Evolutionary conservation across 2,888 invertebrate genomes (phyloP), one percentile per base, ranked within the genome.

Genomic region (Amaurobius ferox): DNA sequence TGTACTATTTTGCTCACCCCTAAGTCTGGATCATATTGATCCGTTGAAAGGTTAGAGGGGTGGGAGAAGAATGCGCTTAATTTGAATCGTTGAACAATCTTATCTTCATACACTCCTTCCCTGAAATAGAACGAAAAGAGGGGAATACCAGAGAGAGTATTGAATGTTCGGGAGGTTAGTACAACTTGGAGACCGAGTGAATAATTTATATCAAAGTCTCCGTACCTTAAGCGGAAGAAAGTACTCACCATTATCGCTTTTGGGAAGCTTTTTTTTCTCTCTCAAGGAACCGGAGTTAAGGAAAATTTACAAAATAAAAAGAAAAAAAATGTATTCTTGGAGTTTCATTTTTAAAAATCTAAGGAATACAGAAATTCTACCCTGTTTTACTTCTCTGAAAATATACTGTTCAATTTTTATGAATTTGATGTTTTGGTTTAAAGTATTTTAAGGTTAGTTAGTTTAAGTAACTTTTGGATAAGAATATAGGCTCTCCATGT

Each of bases 51-150:
- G 48, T 72, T 39, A 48, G 79, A 79, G 62, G 32, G 70, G 61
- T 30, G 40, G 67, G 28, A 61, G 70, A 79, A 79, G 79, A 79
- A 72, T 79, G 72, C 48, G 79, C 79, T 79, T 79, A 72, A 72
- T 71, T 79, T 16, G 79, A 79, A 79, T 79, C 72, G 79, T 79
- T 62, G 79, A 79, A 79, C 72, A 79, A 79, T 79, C 78, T 78
- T 78, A 35, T 68, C 68, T 68, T 32, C 70, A 68, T 16, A 39
- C 61, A 28, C 40, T 71, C 62, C 70, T 13, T 67, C 40, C 44
- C 40, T 6, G 55, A 78, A 68, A 68, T 68, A 23, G 68, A 68
- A 40, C 23, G 68, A 68, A 40, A 13, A 16, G 35, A 39, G 16
- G 68, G 66, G 68, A 26, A 6, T 30, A 64, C 29, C 26, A 44